Base-by-base conservation (phyloP, 2,888 invertebrate genomes). In the Ypsolopha scabrella region DNA sequence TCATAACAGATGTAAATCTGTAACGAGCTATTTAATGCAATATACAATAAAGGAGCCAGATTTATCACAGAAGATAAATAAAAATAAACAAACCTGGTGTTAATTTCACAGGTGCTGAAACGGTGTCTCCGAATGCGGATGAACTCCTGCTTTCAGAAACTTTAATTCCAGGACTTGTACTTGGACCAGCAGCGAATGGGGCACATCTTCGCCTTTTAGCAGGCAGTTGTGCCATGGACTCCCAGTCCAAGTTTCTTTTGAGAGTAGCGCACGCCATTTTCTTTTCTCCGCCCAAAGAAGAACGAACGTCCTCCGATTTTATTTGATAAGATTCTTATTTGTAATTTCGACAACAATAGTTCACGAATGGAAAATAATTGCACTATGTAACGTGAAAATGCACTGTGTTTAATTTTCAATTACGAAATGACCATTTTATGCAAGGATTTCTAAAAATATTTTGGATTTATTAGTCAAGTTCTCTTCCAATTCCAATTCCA, bases 241-340 rank as follows among this genome's bases (percentile, higher is more conserved):
- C 98, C 92, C 97, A 97, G 80, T 98, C 98, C 73, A 96, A 90
- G 76, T 94, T 93, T 81, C 98, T 91, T 90, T 98, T 98, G 62
- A 98, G 90, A 71, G 98, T 98, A 87, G 97, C 97, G 90, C 98
- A 98, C 90, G 98, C 98, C 98, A 98, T 98, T 89, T 90, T 90
- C 81, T 82, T 75, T 89, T 83, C 79, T 87, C 88, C 88, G 88
- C 89, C 88, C 43, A 50, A 43, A 87, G 88, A 24, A 78, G 88
- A 24, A 78, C 78, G 82, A 89, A 88, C 72, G 77, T 78, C 77
- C 72, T 72, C 72, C 36, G 41, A 24, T 46, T 41, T 53, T 50
- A 52, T 55, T 54, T 54, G 53, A 55, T 57, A 56, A 72, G 75
- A 72, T 67, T 65, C 66, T 66, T 53, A 62, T 64, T 66, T 63